Evolutionary conservation across 2,797 vertebrate genomes (phyloP), one percentile per base, ranked within the genome.

Genomic region (Steatocranus sp.): DNA sequence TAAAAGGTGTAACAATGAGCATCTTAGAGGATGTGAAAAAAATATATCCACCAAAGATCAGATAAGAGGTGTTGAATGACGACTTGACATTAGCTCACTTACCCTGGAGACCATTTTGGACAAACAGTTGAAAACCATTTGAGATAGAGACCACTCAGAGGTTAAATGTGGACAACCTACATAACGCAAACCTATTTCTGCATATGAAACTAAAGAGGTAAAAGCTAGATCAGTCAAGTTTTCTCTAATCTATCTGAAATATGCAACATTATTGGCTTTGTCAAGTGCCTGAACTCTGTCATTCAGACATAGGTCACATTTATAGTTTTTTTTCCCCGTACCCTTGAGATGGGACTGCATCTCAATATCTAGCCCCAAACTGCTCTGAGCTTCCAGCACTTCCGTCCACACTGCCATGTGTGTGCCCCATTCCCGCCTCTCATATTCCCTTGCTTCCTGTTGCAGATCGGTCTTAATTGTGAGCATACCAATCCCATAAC

Each of bases 1-100:
- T 86, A 54, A 76, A 85, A 75, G n/a, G 81, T 92, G 89, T 79
- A 84, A 87, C 83, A 61, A 84, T 87, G 48, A 87, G 38, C n/a
- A 83, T 81, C 80, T 85, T 41, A 63, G 11, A 81, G 48, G 36
- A 87, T 85, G 84, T 86, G 80, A 87, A 90, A 84, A 84, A 74
- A 54, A 61, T 36, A 61, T 36, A 61, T 61, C 11, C 54, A 75
- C 75, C 50, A 80, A 82, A 86, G 34, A 79, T 43, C 8, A 77
- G 58, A 56, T 58, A 17, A 82, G 61, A 53, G 75, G 76, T 86
- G 46, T 81, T 51, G 68, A 77, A 68, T 89, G 82, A 79, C 54
- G 46, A 83, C 15, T 73, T 87, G 70, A 76, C 25, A 38, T 80
- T 17, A 80, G 32, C 12, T 41, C 5, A 20, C 14, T 34, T 25